Evolutionary conservation across 2,888 invertebrate genomes (phyloP), one percentile per base, ranked within the genome.

Genomic region (Zaprionus obscuricornis): DNA sequence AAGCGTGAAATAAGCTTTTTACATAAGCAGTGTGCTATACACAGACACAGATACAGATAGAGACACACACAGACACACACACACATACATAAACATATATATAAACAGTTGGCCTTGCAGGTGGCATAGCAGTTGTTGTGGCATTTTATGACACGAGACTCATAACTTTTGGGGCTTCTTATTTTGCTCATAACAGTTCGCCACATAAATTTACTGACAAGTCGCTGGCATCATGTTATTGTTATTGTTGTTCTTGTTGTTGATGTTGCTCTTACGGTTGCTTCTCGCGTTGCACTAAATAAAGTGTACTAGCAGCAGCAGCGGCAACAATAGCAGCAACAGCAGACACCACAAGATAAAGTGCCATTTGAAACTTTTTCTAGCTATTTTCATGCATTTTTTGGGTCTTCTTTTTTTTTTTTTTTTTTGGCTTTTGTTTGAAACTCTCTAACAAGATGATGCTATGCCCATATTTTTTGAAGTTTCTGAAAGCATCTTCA

Each of bases 1-100:
- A 86, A 81, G 86, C 86, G 74, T 75, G 78, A 84, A 83, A 86
- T 83, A 82, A 83, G 82, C 78, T 84, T 75, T 79, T 74, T 81
- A 71, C 76, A 85, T 82, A 82, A 82, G 83, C 74, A 83, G 81
- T 63, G 64, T 40, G 42, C 31, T 51, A 64, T 36, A 73, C 52
- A 33, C 33, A 39, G 34, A 37, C 39, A 64, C 26, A 36, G 10
- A 33, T n/a, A 39, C 14, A 22, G 8, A 52, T 8, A 42, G n/a
- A n/a, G n/a, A n/a, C 26, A 36, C 13, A 33, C 11, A 39, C 14
- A 22, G 8, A 52, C 10, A 42, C 36, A 49, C 22, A 34, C 24
- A 45, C 22, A 31, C n/a, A 31, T 27, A 13, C 18, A 36, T 37
- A 29, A 8, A 33, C 5, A 31, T 8, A 26, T 18, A 16, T 31